Evolutionary conservation across 2,888 invertebrate species (phyloP).

Genomic region (Dryococelus australis): DNA sequence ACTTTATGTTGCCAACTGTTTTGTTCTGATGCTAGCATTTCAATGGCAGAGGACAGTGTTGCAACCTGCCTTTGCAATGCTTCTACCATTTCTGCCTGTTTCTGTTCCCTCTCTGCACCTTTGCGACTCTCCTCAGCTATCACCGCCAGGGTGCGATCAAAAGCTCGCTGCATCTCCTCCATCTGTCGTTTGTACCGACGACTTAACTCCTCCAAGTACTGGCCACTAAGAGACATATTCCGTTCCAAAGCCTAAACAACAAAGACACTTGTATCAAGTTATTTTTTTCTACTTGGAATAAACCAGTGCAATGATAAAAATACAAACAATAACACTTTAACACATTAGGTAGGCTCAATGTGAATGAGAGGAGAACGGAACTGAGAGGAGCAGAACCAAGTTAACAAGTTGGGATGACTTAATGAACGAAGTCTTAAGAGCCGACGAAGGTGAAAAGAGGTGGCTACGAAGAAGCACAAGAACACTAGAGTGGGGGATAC

Average conservation of each 20-base stretch:
- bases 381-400: too few relatives aligned
- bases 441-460: too few relatives aligned
- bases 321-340: too few relatives aligned
- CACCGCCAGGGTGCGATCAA: conserved; percentile 78
- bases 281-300: too few relatives aligned
- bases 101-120: conserved; percentile 67
- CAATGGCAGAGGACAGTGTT: conserved; percentile 68
- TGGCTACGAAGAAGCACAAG: too few relatives aligned
- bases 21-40: conserved; percentile 67
- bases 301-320: too few relatives aligned
- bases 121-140: conserved; percentile 55
- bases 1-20: conserved; percentile 69
- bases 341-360: too few relatives aligned
- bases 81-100: conserved; percentile 69
- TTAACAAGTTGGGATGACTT: too few relatives aligned
- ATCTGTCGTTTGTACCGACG: conserved; percentile 95
- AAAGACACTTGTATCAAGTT: neutral
- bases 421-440: too few relatives aligned
- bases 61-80: conserved; percentile 46
- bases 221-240: conserved; percentile 95
- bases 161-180: conserved; percentile 89
- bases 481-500: too few relatives aligned
- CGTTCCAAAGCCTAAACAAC: conserved; percentile 83
- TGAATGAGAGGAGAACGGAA: too few relatives aligned
- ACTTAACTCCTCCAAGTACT: conserved; percentile 96